A percentile compares a stretch with the other conserved stretches of the same genome.
Conservation (phyloP, 2,888 invertebrate species). For the Conops quadrifasciatus region DNA sequence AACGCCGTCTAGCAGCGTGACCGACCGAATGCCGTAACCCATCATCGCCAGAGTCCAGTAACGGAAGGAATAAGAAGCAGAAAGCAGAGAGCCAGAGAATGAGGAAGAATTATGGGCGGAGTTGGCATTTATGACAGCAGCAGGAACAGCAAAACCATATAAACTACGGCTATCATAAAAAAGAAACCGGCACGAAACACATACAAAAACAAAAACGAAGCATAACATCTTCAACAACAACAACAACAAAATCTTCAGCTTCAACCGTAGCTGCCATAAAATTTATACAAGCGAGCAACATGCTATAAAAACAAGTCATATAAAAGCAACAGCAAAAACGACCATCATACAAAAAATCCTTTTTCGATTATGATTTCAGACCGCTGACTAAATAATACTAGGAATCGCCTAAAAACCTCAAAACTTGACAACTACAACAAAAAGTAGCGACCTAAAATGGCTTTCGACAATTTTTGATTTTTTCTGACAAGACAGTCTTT, state of each 20-base stretch:
- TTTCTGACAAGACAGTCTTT: too few relatives aligned
- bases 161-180: background rate
- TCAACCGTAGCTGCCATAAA: constrained; percentile 12
- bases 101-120: background rate
- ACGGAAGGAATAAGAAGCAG: background rate
- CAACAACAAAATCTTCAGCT: background rate
- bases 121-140: background rate
- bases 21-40: background rate
- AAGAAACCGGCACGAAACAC: background rate
- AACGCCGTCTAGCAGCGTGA: background rate
- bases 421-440: constrained; percentile 8
- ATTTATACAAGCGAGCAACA: constrained; percentile 27
- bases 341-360: background rate
- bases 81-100: background rate
- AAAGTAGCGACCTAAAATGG: too few relatives aligned
- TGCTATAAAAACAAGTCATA: constrained; percentile 21
- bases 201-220: background rate
- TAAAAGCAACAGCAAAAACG: background rate
- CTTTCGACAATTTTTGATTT: too few relatives aligned
- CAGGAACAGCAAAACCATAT: background rate
- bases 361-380: constrained; percentile 8
- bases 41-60: background rate
- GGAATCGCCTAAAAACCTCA: constrained; percentile 18
- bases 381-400: constrained; percentile 16
- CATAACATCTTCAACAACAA: background rate